Evolutionary conservation across 2,113 vertebrate genomes (phyloP), one percentile per base, ranked within the genome.

Genomic region (Coregonus clupeaformis): DNA sequence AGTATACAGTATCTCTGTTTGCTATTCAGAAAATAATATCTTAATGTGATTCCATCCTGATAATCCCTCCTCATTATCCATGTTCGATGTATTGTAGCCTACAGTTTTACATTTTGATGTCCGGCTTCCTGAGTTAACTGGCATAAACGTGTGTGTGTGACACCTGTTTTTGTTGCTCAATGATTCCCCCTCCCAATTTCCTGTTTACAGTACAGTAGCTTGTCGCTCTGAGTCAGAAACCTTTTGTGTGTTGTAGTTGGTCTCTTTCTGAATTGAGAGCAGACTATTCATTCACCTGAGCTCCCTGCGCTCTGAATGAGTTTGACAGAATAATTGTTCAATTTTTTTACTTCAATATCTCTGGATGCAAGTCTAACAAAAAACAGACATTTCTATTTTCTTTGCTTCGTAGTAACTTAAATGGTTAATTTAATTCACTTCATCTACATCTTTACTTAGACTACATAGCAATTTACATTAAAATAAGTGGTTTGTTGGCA

Each of bases 41-140:
- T 62, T 36, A 47, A 3, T 0, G 0, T 6, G 77, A 47, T 83
- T 85, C 82, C 68, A 80, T 76, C 69, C 5, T 71, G 32, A 77
- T 77, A 76, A 55, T 69, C 83, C 52, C 68, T 65, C 55, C 70
- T n/a, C 24, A 65, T 16, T 65, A 16, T 59, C 25, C 16, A 71
- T 67, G 75, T 7, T 42, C 36, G 68, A 69, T 59, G 65, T 84
- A 77, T 73, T 74, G 60, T 49, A 22, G 24, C 65, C 66, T 49
- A 65, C 82, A 45, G 68, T 47, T 42, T 42, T 42, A 3, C 63
- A 55, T 14, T 67, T 79, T 29, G 59, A 0, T 80, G 68, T 27
- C 4, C 30, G 20, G 47, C 85, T 71, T 72, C 27, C 67, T 74
- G 77, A 74, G 59, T 59, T 84, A 49, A 49, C 13, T 14, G 2